Evolutionary conservation across 2,113 vertebrate species (phyloP).

Genomic region (Crotalus horridus): DNA sequence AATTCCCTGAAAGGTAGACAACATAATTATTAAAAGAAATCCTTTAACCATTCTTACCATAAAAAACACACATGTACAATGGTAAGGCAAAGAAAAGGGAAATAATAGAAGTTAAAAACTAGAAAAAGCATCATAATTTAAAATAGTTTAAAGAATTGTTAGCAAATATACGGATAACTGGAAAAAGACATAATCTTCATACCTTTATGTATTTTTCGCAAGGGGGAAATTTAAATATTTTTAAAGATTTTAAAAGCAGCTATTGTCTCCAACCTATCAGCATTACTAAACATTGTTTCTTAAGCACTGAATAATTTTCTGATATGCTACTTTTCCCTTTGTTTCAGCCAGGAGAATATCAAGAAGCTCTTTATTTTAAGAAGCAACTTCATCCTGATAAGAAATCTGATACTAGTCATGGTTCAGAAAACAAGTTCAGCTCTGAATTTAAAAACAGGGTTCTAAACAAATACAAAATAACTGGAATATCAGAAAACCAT

Average conservation of each 20-base stretch:
- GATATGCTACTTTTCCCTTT: slow-evolving; percentile 22
- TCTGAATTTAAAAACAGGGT: not conserved
- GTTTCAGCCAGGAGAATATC: slow-evolving; percentile 45
- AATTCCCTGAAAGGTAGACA: not conserved
- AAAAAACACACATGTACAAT: not conserved
- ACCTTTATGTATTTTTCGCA: not conserved
- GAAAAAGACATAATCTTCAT: not conserved
- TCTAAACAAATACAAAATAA: slow-evolving; percentile 26
- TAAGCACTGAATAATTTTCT: slow-evolving; percentile 1
- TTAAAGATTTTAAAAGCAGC: not conserved
- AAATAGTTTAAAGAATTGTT: not conserved
- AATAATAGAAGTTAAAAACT: not conserved
- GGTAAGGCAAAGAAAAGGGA: not conserved
- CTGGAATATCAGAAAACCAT: slow-evolving; percentile 23
- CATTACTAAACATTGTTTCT: slow-evolving; percentile 7
- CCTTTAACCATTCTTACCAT: not conserved
- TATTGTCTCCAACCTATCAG: not conserved
- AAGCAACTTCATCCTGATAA: slow-evolving; percentile 42
- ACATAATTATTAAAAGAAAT: not conserved
- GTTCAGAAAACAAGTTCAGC: slow-evolving; percentile 38
- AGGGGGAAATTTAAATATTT: not conserved
- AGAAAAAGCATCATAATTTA: not conserved
- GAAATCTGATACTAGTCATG: slow-evolving; percentile 13
- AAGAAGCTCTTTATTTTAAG: slow-evolving; percentile 33
- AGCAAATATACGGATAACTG: not conserved